Base-by-base conservation (phyloP, 2,888 invertebrate species). In the Sturmia bella region DNA sequence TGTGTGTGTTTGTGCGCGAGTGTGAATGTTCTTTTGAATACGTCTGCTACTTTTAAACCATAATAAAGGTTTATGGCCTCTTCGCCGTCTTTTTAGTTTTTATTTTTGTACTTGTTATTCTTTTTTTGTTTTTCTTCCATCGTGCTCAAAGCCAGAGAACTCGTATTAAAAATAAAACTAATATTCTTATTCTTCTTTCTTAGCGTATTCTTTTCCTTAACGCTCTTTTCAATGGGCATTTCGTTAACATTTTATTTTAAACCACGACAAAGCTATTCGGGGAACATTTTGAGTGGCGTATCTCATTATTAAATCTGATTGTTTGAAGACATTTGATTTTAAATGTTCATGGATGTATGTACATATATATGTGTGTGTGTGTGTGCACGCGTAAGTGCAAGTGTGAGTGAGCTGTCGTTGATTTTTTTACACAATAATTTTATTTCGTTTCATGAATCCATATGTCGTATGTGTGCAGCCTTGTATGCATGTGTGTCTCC, bases 251-350 rank as follows among this genome's bases (percentile, higher is more conserved):
- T 74, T 64, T 61, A 64, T 56, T 64, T 39, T 50, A 6, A 64
- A 24, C 32, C 45, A 64, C 45, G 56, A 17, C 54, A 74, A 59
- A 68, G 43, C 19, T 61, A 41, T 43, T 59, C 41, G 59, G 59
- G 50, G 63, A 76, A 76, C 64, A 61, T 70, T 78, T 82, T 85
- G 83, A 85, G 83, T 85, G 84, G 84, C 85, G 80, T 85, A 85
- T 85, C 85, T 80, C 81, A 80, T 73, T 84, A 85, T 85, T 85
- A 75, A 83, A 85, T 84, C 85, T 84, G 84, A 85, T 85, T 84
- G 79, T 83, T 85, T 77, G 70, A 83, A 85, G 84, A 82, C 73
- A 68, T 82, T 81, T 83, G 74, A 72, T 80, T 80, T 83, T 78
- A 75, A 79, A 72, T 79, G 79, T 75, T 61, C 32, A n/a, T n/a